These are phyloP conservation scores for Sarotherodon lohbergeri DNA, from an alignment of 2,113 vertebrate genomes.

Conservation along the genomic window DNA sequence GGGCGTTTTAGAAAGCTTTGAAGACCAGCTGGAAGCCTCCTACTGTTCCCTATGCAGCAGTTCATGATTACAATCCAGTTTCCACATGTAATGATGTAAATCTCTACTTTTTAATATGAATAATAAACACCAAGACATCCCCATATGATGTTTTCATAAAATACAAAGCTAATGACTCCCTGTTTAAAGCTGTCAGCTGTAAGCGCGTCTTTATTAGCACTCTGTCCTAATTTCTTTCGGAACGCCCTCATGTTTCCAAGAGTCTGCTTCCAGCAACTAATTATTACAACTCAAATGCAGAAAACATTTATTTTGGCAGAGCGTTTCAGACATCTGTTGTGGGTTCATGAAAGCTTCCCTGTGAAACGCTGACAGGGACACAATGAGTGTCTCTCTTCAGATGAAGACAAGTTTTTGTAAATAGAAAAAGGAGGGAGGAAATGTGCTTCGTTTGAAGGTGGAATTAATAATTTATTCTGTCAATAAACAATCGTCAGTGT, in stretches of 20 bases:
- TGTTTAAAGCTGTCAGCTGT: not conserved
- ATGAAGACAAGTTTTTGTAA: not conserved
- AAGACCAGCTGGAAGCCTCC: not conserved
- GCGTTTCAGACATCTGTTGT: not conserved
- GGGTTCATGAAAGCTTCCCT: not conserved
- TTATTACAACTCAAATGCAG: not conserved
- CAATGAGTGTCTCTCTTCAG: not conserved
- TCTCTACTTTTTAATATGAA: not conserved
- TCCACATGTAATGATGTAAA: not conserved
- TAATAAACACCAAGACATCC: fast-evolving
- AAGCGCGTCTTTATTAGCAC: not conserved
- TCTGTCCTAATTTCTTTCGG: not conserved
- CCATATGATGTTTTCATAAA: not conserved
- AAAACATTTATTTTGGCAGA: not conserved
- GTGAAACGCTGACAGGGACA: not conserved
- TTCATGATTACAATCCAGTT: not conserved
- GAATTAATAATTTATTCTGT: not conserved
- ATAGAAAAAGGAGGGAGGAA: not conserved
- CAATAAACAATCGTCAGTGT: not conserved
- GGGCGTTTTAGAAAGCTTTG: not conserved
- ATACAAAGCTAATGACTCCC: not conserved
- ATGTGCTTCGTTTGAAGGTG: not conserved
- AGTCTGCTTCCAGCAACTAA: not conserved
- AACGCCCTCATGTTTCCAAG: not conserved
- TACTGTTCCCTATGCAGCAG: not conserved